Evolutionary conservation across 1,140 invertebrate species (phyloP).

Genomic region (Drosophila orena): DNA sequence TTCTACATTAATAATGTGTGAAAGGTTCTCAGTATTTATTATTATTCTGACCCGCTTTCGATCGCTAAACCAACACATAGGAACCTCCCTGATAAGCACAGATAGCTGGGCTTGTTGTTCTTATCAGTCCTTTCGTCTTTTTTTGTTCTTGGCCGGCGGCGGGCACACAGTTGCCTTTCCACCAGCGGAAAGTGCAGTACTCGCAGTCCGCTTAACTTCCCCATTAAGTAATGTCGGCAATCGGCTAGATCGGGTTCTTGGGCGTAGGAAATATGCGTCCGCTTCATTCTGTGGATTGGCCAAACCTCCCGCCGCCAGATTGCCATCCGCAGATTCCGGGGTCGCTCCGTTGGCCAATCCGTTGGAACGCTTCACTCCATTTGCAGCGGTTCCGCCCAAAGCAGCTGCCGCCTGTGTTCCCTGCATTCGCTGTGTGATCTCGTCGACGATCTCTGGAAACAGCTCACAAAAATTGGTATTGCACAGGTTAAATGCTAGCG

Average conservation of each 20-base stretch:
- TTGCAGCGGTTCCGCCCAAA: slow-evolving; percentile 20
- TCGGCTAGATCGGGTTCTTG: slow-evolving; percentile 97
- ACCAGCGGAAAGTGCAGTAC: slow-evolving; percentile 57
- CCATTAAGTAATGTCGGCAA: slow-evolving; percentile 75
- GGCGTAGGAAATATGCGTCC: slow-evolving; percentile 94
- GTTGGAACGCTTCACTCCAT: slow-evolving; percentile 41
- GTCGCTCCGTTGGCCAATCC: slow-evolving; percentile 43
- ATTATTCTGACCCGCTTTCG: not conserved
- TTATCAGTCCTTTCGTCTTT: slow-evolving; percentile 54
- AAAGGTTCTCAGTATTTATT: not conserved
- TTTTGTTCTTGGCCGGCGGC: slow-evolving; percentile 29
- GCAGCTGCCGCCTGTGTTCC: slow-evolving; percentile 42
- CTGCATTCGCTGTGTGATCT: slow-evolving; percentile 71
- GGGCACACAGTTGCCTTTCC: slow-evolving; percentile 50
- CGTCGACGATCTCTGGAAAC: slow-evolving; percentile 79
- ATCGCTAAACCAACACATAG: slow-evolving; percentile 19
- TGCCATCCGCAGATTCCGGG: slow-evolving; percentile 3
- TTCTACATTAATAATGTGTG: not conserved
- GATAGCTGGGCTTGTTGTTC: slow-evolving; percentile 39
- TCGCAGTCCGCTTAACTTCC: not conserved
- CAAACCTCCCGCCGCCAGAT: slow-evolving; percentile 3
- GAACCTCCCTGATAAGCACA: slow-evolving; percentile 33
- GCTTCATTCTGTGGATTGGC: slow-evolving; percentile 38
- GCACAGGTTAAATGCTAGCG: slow-evolving; percentile 95
- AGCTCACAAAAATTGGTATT: slow-evolving; percentile 91